Conservation (phyloP, 2,797 vertebrate species). For the Urophycis tenuis region DNA sequence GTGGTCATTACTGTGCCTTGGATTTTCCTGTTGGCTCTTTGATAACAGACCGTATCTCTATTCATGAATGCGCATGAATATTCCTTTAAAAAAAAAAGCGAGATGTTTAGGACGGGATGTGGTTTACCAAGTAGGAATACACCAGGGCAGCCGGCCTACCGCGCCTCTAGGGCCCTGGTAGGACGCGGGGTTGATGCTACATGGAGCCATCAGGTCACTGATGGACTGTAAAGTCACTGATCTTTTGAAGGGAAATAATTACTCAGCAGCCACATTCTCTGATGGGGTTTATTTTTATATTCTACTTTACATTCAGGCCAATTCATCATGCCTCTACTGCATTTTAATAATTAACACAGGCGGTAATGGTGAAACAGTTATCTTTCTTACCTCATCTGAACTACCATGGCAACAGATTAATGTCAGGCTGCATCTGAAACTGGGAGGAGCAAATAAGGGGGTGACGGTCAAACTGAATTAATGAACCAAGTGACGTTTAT, state of each 20-base stretch:
- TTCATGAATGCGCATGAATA: constrained; percentile 45
- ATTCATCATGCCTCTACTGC: constrained; percentile 35
- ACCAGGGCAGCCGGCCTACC: not conserved
- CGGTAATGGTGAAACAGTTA: constrained; percentile 50
- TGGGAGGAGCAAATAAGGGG: not conserved
- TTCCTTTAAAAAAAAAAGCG: constrained; percentile 34
- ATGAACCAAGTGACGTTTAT: not conserved
- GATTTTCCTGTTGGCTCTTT: constrained; percentile 7
- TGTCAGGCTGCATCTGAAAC: constrained; percentile 18
- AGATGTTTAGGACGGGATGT: not conserved
- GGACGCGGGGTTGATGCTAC: not conserved
- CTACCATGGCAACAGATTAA: constrained; percentile 63
- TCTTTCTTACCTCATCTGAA: constrained; percentile 58
- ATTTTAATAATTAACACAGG: constrained; percentile 61
- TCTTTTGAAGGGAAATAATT: not conserved
- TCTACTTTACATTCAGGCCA: constrained; percentile 37
- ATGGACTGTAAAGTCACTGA: not conserved
- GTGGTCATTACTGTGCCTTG: constrained; percentile 14
- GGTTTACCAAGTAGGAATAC: not conserved
- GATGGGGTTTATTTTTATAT: constrained; percentile 9
- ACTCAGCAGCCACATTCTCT: not conserved
- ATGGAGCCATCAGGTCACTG: not conserved
- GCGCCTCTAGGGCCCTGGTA: not conserved
- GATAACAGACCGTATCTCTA: constrained; percentile 36
- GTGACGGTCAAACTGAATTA: not conserved